A percentile compares a stretch with the other conserved stretches of the same genome.
Evolutionary conservation across 2,888 invertebrate species (phyloP).

Genomic region (Agrotis segetum): DNA sequence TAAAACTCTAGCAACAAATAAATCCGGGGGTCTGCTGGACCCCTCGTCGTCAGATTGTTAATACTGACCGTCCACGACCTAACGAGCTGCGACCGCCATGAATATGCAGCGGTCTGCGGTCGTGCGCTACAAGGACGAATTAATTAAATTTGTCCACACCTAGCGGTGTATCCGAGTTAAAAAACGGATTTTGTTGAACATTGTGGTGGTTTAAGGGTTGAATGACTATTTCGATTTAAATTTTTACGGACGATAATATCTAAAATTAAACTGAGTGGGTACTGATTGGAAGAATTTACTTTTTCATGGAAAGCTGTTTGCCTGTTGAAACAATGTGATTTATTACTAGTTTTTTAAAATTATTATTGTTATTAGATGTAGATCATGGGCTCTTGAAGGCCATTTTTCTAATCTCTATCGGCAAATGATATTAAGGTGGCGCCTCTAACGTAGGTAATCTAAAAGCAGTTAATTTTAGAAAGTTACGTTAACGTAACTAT

Average conservation of each 20-base stretch:
- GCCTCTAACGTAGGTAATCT: constrained; percentile 24
- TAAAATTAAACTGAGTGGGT: neutral
- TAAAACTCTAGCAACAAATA: constrained; percentile 57
- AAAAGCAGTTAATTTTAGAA: constrained; percentile 55
- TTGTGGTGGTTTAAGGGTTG: constrained; percentile 5
- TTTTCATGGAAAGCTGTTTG: neutral
- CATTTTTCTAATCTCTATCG: neutral
- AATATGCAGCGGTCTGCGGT: constrained; percentile 81
- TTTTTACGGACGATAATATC: too few species aligned
- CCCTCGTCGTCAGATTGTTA: constrained; percentile 80
- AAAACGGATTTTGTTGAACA: constrained; percentile 44
- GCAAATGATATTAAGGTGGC: neutral
- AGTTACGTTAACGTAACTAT: constrained; percentile 38
- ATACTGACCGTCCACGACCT: constrained; percentile 86
- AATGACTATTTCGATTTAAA: neutral
- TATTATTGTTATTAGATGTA: too few species aligned
- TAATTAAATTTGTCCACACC: constrained; percentile 82
- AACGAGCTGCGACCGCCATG: constrained; percentile 88
- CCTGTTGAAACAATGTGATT: too few species aligned
- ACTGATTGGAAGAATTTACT: neutral
- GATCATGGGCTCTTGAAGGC: too few species aligned
- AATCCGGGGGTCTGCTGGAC: constrained; percentile 56
- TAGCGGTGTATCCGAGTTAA: constrained; percentile 42
- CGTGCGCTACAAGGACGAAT: constrained; percentile 76
- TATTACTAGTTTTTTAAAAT: too few species aligned